A percentile compares a stretch with the other conserved stretches of the same genome.
Conservation (phyloP, 2,113 vertebrate species). For the Melanostigma gelatinosum region DNA sequence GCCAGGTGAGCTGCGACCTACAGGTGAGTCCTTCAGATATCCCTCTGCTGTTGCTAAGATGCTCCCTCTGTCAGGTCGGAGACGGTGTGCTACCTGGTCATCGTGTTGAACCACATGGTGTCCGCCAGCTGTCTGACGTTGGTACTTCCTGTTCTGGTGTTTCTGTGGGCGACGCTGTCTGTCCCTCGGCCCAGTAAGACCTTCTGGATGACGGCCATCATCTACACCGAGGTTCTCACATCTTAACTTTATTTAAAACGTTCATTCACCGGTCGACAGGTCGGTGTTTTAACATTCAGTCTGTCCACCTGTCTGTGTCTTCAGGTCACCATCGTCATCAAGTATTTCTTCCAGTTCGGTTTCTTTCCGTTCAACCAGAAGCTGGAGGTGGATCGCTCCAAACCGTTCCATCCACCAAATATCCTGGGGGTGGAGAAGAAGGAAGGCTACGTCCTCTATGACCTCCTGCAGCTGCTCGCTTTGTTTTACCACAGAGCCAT, state of each 20-base stretch:
- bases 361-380: slow-evolving; percentile 95
- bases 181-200: slow-evolving; percentile 93
- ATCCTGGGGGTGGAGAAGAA: slow-evolving; percentile 96
- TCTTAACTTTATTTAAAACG: neutral
- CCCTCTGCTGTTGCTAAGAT: neutral
- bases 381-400: slow-evolving; percentile 86
- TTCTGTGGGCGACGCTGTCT: slow-evolving; percentile 95
- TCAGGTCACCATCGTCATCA: slow-evolving; percentile 94
- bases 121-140: slow-evolving; percentile 92
- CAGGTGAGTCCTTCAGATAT: slow-evolving; percentile 21
- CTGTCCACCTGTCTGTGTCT: neutral
- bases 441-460: slow-evolving; percentile 84
- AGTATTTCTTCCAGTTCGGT: slow-evolving; percentile 97
- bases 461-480: no score
- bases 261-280: neutral
- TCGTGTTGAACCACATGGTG: slow-evolving; percentile 95
- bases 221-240: slow-evolving; percentile 91
- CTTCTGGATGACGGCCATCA: slow-evolving; percentile 97
- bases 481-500: neutral
- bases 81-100: slow-evolving; percentile 94
- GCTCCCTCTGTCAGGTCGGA: slow-evolving; percentile 79
- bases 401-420: slow-evolving; percentile 91
- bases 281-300: neutral
- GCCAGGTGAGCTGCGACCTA: slow-evolving; percentile 84
- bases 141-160: slow-evolving; percentile 92